phyloP scores from a whole-genome alignment of 2,113 vertebrate genomes.

The Grus americana region DNA sequence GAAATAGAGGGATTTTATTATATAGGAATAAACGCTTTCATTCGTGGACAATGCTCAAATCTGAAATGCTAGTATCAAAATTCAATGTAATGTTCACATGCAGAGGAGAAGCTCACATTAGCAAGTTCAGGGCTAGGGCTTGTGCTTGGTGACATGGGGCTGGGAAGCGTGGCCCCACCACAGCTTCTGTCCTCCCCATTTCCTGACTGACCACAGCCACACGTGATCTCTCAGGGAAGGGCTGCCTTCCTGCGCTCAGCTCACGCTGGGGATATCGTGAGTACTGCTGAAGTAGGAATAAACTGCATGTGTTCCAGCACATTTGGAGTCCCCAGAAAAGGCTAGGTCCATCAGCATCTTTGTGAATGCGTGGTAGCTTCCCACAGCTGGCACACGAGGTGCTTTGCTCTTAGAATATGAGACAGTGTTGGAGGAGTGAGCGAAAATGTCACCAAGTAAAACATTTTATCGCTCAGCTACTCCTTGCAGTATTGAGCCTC shows the following conservation, averaged over 20 bases:
- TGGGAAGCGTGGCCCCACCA: rapidly evolving
- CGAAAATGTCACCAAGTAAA: neutral
- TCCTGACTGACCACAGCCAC: neutral
- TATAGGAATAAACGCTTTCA: neutral
- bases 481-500: neutral
- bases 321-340: neutral
- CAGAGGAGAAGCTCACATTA: neutral
- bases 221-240: neutral
- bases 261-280: neutral
- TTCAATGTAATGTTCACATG: rapidly evolving
- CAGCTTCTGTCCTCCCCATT: neutral
- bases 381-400: neutral
- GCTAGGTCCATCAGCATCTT: neutral
- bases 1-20: neutral
- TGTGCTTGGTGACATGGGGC: neutral
- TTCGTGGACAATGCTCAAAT: neutral
- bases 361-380: rapidly evolving
- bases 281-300: neutral
- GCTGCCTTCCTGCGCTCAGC: neutral
- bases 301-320: neutral
- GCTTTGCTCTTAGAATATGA: neutral
- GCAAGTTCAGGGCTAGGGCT: neutral
- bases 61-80: neutral
- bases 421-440: neutral
- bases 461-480: neutral